A percentile compares a stretch with the other conserved stretches of the same genome.
These are phyloP conservation scores for Leptinotarsa peninsularis DNA, from an alignment of 2,888 invertebrate species.

Conservation along the genomic window DNA sequence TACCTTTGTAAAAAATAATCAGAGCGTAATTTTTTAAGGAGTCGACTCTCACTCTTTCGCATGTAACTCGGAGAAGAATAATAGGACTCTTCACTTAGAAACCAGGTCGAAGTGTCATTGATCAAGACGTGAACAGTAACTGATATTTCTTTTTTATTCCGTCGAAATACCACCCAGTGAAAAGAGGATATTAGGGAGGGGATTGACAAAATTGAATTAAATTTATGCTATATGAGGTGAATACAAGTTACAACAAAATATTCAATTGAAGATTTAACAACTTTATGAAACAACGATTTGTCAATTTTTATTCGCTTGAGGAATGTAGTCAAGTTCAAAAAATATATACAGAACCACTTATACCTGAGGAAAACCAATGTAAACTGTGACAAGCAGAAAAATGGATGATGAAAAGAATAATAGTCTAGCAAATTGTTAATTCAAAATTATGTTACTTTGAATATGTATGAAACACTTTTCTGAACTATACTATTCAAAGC, in stretches of 20 bases:
- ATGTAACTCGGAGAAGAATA: slow-evolving; percentile 37
- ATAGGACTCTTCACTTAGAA: slow-evolving; percentile 50
- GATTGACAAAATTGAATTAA: slow-evolving; percentile 13
- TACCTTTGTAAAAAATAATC: slow-evolving; percentile 56
- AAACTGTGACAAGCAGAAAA: too few relatives aligned
- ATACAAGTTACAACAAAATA: not conserved
- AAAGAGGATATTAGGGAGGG: slow-evolving; percentile 51
- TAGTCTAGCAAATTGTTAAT: too few relatives aligned
- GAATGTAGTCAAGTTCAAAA: too few relatives aligned
- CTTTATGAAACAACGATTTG: too few relatives aligned
- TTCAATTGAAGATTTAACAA: too few relatives aligned
- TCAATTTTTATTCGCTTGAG: too few relatives aligned
- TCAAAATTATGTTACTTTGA: too few relatives aligned
- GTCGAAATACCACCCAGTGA: slow-evolving; percentile 47
- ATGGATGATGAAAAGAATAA: too few relatives aligned
- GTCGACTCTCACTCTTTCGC: slow-evolving; percentile 41
- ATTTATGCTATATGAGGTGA: not conserved
- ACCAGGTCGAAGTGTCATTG: slow-evolving; percentile 58
- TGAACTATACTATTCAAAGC: too few relatives aligned
- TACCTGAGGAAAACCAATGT: too few relatives aligned
- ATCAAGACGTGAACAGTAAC: slow-evolving; percentile 44
- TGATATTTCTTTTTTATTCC: slow-evolving; percentile 50
- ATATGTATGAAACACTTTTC: too few relatives aligned
- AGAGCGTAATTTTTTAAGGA: slow-evolving; percentile 55
- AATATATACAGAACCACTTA: too few relatives aligned